phyloP scores from a whole-genome alignment of 2,888 invertebrate species.

The Netelia melanura region DNA sequence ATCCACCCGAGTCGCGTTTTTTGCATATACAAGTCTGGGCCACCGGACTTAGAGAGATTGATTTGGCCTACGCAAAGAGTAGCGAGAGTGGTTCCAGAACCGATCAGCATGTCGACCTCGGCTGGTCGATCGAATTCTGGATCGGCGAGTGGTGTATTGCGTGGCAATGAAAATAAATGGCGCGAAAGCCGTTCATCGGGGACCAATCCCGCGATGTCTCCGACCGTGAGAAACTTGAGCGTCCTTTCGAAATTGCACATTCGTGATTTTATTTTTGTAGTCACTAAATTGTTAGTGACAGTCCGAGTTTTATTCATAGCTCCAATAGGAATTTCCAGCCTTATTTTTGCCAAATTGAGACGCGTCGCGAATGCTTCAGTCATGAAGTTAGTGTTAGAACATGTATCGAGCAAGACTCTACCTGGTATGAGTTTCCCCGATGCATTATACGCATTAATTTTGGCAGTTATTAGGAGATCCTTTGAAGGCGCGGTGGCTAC shows the following conservation, averaged over 20 bases:
- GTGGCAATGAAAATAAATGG: slow-evolving; percentile 43
- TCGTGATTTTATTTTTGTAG: slow-evolving; percentile 4
- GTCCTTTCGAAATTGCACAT: slow-evolving; percentile 16
- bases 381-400: slow-evolving; percentile 41
- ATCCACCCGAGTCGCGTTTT: slow-evolving; percentile 69
- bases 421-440: neutral
- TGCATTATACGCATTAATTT: slow-evolving; percentile 4
- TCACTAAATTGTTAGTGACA: slow-evolving; percentile 13
- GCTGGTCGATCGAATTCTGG: slow-evolving; percentile 67
- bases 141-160: slow-evolving; percentile 62
- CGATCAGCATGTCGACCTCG: slow-evolving; percentile 59
- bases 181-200: slow-evolving; percentile 53
- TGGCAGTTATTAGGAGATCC: slow-evolving; percentile 22
- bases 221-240: slow-evolving; percentile 26
- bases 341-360: neutral
- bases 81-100: slow-evolving; percentile 59
- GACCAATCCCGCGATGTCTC: slow-evolving; percentile 38
- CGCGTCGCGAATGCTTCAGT: slow-evolving; percentile 2
- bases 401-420: slow-evolving; percentile 32
- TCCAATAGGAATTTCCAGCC: too few relatives aligned
- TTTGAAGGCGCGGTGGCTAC: too few relatives aligned
- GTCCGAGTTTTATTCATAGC: slow-evolving; percentile 31
- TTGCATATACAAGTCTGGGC: slow-evolving; percentile 51
- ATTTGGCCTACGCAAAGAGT: too few relatives aligned
- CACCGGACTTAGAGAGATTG: slow-evolving; percentile 20